phyloP scores from a whole-genome alignment of 2,797 vertebrate genomes.

The Cichlasoma orientale region DNA sequence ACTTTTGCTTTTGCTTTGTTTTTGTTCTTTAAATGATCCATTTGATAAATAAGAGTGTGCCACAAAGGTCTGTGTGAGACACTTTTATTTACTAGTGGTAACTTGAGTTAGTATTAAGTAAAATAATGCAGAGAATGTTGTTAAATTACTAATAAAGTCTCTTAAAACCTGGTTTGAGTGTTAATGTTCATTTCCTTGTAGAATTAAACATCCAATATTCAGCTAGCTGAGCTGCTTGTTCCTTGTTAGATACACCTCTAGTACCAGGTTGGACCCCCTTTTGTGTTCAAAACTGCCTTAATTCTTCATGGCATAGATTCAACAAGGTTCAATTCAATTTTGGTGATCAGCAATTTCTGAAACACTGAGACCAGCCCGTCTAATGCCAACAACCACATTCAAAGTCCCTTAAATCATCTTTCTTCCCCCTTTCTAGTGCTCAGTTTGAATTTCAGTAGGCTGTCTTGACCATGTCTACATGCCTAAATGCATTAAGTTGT shows the following conservation, averaged over 20 bases:
- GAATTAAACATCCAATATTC: neutral
- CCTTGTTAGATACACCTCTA: neutral
- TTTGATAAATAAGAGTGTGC: neutral
- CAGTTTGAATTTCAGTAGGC: neutral
- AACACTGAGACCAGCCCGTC: neutral
- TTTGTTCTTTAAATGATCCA: neutral
- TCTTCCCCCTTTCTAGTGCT: neutral
- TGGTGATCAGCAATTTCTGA: neutral
- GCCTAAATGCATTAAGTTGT: neutral
- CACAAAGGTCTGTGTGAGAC: neutral
- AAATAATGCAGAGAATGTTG: neutral
- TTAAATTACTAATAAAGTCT: neutral
- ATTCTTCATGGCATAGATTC: neutral
- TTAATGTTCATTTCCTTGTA: neutral
- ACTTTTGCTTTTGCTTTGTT: neutral
- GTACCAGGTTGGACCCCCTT: neutral
- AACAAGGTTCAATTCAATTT: neutral
- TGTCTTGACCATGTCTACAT: neutral
- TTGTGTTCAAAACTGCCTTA: neutral
- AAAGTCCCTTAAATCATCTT: neutral
- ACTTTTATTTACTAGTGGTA: neutral
- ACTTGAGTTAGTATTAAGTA: too few relatives aligned
- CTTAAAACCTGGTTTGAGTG: neutral
- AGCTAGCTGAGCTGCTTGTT: too few relatives aligned
- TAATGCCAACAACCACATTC: neutral